Base-by-base conservation (phyloP, 2,888 invertebrate species). In the Chelonus formosanus region DNA sequence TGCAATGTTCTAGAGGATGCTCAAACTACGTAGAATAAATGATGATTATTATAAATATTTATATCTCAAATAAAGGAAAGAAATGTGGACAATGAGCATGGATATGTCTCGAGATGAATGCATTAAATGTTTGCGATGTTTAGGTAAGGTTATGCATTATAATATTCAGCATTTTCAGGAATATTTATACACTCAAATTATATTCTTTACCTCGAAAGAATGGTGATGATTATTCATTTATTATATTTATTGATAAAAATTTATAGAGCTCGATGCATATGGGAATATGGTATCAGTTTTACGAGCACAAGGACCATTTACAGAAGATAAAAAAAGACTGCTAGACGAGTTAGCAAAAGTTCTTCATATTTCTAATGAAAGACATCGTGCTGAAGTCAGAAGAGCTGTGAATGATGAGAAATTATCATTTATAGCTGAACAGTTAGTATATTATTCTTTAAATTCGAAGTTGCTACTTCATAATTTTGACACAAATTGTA, bases 351-450 rank as follows among this genome's bases (percentile, higher is more conserved):
- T 96, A 75, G 91, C 94, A 80, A 88, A 89, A 83, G 89, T 90
- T 81, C 89, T 92, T 84, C 94, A 94, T 85, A 96, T 97, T 84
- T 91, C 94, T 70, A 90, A 91, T 81, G 97, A 97, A 85, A 89
- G 97, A 76, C 96, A 97, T 85, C 91, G 93, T 79, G 96, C 96
- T 63, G 97, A 97, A 87, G 90, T 96, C 76, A 89, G 96, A 76
- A 89, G 96, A 84, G 96, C 94, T 77, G 92, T 94, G 65, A 96
- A 95, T 86, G 96, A 96, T 86, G 96, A 97, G 84, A 90, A 92
- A 84, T 87, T 96, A 75, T 90, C 92, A 74, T 93, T 94, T 65
- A 93, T 97, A 84, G 95, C 96, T 75, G 92, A 95, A 82, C 91
- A 92, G 96, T 96, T 88, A 89, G 90, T 87, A 52, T 5, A 52